A percentile compares a stretch with the other conserved stretches of the same genome.
Conservation (phyloP, 1,140 invertebrate species). For the Bombus vancouverensis region DNA sequence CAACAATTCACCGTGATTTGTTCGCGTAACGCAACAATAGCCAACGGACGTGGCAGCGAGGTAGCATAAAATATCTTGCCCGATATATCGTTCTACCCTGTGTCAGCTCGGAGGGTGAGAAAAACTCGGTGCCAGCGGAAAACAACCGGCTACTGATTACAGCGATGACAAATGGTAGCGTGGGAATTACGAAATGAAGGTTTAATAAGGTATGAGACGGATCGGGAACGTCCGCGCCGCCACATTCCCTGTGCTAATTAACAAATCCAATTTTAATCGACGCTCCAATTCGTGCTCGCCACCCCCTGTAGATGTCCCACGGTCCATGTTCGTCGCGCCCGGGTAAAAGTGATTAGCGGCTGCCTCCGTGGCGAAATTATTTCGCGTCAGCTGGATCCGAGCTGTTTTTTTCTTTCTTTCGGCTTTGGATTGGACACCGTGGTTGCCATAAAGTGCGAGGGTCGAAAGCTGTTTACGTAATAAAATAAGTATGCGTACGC, state of each 20-base stretch:
- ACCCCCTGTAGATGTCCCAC: conserved; percentile 8
- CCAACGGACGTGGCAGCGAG: not conserved
- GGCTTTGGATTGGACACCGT: not conserved
- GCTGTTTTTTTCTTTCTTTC: not conserved
- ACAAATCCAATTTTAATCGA: conserved; percentile 79
- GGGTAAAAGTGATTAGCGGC: conserved; percentile 68
- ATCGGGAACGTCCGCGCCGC: conserved; percentile 42
- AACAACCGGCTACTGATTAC: conserved; percentile 62
- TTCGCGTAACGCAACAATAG: not conserved
- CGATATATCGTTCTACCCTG: not conserved
- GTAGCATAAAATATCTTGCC: not conserved
- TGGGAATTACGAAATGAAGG: conserved; percentile 75
- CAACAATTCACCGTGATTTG: not conserved
- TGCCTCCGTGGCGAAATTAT: conserved; percentile 67
- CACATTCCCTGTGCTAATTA: conserved; percentile 73
- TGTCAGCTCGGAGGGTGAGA: no score
- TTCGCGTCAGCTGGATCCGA: conserved; percentile 52
- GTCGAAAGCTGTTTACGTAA: not conserved
- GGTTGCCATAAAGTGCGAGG: not conserved
- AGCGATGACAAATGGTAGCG: conserved; percentile 70
- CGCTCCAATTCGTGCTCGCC: conserved; percentile 65
- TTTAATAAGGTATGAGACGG: conserved; percentile 76
- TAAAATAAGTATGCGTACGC: not conserved
- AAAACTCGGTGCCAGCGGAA: conserved; percentile 8
- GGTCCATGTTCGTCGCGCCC: conserved; percentile 31